phyloP scores from a whole-genome alignment of 2,888 invertebrate genomes.

The Drosophila paranaensis region DNA sequence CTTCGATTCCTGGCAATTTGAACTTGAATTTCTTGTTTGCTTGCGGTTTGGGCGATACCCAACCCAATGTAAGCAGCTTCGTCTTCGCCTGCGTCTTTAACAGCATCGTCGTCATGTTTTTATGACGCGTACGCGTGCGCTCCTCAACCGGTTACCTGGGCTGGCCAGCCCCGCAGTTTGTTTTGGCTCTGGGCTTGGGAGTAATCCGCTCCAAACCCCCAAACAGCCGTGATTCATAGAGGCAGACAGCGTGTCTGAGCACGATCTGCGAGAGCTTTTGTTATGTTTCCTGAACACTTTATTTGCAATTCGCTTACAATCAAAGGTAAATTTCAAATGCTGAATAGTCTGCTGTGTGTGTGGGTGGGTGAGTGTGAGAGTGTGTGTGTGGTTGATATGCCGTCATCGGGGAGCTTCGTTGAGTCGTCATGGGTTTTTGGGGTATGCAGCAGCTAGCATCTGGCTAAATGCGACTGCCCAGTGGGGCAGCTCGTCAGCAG shows the following conservation, averaged over 20 bases:
- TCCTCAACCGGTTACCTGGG: conserved; percentile 53
- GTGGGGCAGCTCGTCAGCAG: conserved; percentile 34
- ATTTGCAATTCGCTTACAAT: conserved; percentile 53
- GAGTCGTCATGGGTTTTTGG: conserved; percentile 55
- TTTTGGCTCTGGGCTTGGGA: conserved; percentile 17
- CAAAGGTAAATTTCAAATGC: conserved; percentile 25
- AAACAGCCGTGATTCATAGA: conserved; percentile 43
- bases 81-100: conserved; percentile 10
- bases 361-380: conserved; percentile 12
- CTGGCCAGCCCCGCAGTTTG: not conserved
- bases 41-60: conserved; percentile 68
- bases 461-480: conserved; percentile 38
- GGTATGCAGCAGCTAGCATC: conserved; percentile 29
- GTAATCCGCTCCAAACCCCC: conserved; percentile 16
- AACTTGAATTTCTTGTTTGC: conserved; percentile 32
- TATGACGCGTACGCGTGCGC: conserved; percentile 49
- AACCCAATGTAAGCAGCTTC: conserved; percentile 30
- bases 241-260: conserved; percentile 41
- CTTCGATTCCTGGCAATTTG: conserved; percentile 6
- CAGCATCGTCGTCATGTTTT: conserved; percentile 36
- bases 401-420: conserved; percentile 38
- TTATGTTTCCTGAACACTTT: conserved; percentile 57
- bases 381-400: conserved; percentile 21
- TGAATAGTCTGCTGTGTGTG: conserved; percentile 18
- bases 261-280: conserved; percentile 25